These are phyloP conservation scores for Sinelater perroti DNA, from an alignment of 2,888 invertebrate species.

Conservation along the genomic window DNA sequence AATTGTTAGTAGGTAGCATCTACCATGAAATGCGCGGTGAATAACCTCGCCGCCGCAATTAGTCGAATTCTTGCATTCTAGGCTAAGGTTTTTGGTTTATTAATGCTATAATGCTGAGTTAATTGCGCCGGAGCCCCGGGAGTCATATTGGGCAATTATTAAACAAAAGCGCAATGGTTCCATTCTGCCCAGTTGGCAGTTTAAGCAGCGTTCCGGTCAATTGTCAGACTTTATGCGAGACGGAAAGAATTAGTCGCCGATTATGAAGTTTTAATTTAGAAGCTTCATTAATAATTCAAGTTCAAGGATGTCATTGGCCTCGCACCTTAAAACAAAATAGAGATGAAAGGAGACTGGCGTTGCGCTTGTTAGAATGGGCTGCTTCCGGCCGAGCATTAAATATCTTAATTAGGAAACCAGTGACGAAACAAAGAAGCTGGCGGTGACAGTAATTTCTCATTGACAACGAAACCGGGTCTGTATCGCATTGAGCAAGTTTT, in stretches of 20 bases:
- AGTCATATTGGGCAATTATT: constrained; percentile 20
- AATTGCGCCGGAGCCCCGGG: too few species aligned
- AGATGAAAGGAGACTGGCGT: too few species aligned
- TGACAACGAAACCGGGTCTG: not conserved
- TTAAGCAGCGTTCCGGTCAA: not conserved
- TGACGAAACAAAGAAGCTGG: too few species aligned
- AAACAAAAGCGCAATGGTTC: not conserved
- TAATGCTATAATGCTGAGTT: constrained; percentile 1
- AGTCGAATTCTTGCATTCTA: constrained; percentile 21
- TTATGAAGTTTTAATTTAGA: constrained; percentile 5
- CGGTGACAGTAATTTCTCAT: too few species aligned
- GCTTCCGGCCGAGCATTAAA: too few species aligned
- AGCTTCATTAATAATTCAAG: not conserved
- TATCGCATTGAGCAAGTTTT: too few species aligned
- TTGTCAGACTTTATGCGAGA: constrained; percentile 10
- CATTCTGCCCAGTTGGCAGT: constrained; percentile 9
- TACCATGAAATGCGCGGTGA: constrained; percentile 26
- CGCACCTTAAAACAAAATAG: too few species aligned
- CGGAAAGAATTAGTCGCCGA: constrained; percentile 1
- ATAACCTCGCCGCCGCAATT: constrained; percentile 24
- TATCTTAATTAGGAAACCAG: too few species aligned
- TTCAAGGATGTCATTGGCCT: constrained; percentile 12
- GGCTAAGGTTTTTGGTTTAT: constrained; percentile 10
- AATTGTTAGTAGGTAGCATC: constrained; percentile 29
- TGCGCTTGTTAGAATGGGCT: too few species aligned